These are phyloP conservation scores for Ichneumon xanthorius DNA, from an alignment of 2,888 invertebrate genomes.

Conservation along the genomic window DNA sequence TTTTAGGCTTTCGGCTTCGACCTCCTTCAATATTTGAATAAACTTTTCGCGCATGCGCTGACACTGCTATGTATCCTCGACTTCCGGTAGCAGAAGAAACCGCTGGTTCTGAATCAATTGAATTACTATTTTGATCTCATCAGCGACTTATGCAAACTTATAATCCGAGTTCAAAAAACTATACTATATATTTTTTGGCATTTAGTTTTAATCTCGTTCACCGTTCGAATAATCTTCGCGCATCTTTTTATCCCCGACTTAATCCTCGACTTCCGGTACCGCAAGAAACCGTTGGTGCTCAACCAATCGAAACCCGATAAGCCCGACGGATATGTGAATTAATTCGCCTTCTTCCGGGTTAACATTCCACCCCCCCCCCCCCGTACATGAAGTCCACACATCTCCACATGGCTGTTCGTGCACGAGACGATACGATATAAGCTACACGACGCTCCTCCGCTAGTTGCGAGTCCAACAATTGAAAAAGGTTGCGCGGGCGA, in stretches of 20 bases:
- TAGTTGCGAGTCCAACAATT: neutral
- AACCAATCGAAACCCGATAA: conserved; percentile 15
- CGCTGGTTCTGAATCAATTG: neutral
- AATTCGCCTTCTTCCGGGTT: too few species aligned
- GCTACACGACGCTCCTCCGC: neutral
- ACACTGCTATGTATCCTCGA: neutral
- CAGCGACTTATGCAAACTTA: too few species aligned
- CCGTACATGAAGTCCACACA: too few species aligned
- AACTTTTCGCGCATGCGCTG: too few species aligned
- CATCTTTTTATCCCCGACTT: neutral
- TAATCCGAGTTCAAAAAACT: too few species aligned
- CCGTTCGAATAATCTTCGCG: too few species aligned
- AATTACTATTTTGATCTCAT: neutral
- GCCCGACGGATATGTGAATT: neutral
- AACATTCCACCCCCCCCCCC: too few species aligned
- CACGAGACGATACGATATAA: neutral
- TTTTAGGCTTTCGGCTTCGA: too few species aligned
- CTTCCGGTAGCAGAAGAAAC: conserved; percentile 22
- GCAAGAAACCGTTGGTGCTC: neutral
- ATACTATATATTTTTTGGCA: too few species aligned
- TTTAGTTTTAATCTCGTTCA: too few species aligned
- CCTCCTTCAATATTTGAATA: too few species aligned
- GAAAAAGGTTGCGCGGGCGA: conserved; percentile 2
- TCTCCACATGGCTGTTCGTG: too few species aligned
- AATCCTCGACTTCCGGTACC: conserved; percentile 24